These are phyloP conservation scores for Osmerus mordax DNA, from an alignment of 2,113 vertebrate genomes.

Conservation along the genomic window DNA sequence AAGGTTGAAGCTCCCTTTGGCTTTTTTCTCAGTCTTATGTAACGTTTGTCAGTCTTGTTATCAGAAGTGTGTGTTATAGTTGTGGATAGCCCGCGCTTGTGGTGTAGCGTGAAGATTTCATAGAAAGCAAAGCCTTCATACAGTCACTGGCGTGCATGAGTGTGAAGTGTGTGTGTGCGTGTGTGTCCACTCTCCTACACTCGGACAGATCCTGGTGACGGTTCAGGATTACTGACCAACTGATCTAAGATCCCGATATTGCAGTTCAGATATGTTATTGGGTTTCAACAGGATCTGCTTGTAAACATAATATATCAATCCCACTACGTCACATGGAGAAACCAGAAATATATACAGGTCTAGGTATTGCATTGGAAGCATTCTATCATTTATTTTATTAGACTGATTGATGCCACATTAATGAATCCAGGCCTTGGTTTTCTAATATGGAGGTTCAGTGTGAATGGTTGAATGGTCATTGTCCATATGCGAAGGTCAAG, in stretches of 20 bases:
- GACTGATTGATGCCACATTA: too few species aligned
- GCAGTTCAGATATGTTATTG: conserved; percentile 10
- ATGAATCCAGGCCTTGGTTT: too few species aligned
- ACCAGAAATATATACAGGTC: too few species aligned
- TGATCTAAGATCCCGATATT: conserved; percentile 1
- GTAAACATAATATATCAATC: too few species aligned
- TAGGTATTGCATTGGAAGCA: too few species aligned
- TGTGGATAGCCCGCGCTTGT: not conserved
- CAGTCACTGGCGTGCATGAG: not conserved
- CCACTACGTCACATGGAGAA: too few species aligned
- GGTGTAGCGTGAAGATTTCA: too few species aligned
- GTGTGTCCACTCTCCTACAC: not conserved
- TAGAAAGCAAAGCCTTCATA: not conserved
- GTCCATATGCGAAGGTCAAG: not conserved
- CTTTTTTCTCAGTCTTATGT: not conserved
- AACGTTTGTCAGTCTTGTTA: not conserved
- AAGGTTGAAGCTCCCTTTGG: conserved; percentile 57
- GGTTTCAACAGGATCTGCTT: too few species aligned
- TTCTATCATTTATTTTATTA: too few species aligned
- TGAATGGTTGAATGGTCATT: too few species aligned
- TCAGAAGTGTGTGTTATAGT: not conserved
- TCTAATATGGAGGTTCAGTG: too few species aligned
- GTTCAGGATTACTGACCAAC: conserved; percentile 39
- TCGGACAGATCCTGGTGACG: conserved; percentile 42
- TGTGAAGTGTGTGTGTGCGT: not conserved